phyloP scores from a whole-genome alignment of 1,140 invertebrate genomes.

The Bombus waltoni region DNA sequence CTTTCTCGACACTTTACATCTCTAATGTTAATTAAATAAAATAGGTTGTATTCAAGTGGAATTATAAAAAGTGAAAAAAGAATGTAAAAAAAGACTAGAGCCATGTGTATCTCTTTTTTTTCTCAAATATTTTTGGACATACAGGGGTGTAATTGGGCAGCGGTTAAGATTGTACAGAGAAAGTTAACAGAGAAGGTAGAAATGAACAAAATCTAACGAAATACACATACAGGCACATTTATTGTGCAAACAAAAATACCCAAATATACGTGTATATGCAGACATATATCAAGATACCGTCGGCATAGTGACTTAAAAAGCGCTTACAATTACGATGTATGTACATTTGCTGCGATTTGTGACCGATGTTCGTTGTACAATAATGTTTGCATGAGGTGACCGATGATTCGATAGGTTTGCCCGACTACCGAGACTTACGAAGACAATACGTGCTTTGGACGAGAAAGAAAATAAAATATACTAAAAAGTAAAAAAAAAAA shows the following conservation, averaged over 20 bases:
- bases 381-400: conserved; percentile 17
- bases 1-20: conserved; percentile 55
- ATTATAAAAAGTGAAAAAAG: neutral
- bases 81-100: conserved; percentile 1
- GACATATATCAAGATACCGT: conserved; percentile 43
- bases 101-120: conserved; percentile 4
- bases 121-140: conserved; percentile 43
- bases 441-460: conserved; percentile 48
- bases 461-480: neutral
- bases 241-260: conserved; percentile 4
- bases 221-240: neutral
- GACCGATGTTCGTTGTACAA: conserved; percentile 3
- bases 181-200: neutral
- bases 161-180: conserved; percentile 38
- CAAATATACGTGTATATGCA: neutral
- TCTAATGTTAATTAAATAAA: conserved; percentile 12
- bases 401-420: conserved; percentile 6
- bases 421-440: conserved; percentile 19
- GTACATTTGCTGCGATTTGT: conserved; percentile 26
- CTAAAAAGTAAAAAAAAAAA: neutral
- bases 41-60: neutral
- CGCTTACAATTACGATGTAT: conserved; percentile 48
- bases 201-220: neutral
- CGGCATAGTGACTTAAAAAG: conserved; percentile 63
- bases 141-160: conserved; percentile 61